Conservation (phyloP, 2,113 vertebrate species). For the Furnarius figulus region DNA sequence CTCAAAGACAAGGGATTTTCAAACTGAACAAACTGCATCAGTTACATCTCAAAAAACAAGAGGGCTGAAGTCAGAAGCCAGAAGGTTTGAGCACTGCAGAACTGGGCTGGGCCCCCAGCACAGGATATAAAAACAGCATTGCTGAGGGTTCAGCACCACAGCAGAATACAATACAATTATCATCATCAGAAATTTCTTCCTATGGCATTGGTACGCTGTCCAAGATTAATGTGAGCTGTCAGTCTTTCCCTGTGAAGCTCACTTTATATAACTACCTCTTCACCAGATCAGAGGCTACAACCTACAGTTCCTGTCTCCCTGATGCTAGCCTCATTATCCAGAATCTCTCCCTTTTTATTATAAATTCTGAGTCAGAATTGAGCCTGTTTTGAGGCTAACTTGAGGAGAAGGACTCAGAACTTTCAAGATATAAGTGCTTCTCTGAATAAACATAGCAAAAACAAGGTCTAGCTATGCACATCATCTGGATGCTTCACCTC, state of each 20-base stretch:
- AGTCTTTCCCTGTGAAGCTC: neutral
- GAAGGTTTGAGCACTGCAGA: rapidly evolving
- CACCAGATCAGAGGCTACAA: neutral
- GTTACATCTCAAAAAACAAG: neutral
- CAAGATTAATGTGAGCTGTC: neutral
- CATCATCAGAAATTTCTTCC: neutral
- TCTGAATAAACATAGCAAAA: neutral
- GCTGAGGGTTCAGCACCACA: neutral
- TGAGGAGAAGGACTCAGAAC: neutral
- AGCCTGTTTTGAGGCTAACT: neutral
- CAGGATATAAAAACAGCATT: neutral
- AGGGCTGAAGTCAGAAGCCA: neutral
- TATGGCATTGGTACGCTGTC: neutral
- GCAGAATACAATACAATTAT: neutral
- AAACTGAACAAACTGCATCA: rapidly evolving
- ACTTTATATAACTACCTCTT: neutral
- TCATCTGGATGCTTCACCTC: neutral
- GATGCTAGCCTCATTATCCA: neutral
- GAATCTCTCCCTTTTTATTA: neutral
- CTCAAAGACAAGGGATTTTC: neutral
- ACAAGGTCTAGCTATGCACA: neutral
- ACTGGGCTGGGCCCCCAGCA: rapidly evolving
- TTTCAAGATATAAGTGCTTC: neutral
- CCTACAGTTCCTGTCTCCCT: neutral
- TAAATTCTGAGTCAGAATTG: neutral